A percentile compares a stretch with the other conserved stretches of the same genome.
phyloP scores from a whole-genome alignment of 2,113 vertebrate species.

The Stegastes partitus region DNA sequence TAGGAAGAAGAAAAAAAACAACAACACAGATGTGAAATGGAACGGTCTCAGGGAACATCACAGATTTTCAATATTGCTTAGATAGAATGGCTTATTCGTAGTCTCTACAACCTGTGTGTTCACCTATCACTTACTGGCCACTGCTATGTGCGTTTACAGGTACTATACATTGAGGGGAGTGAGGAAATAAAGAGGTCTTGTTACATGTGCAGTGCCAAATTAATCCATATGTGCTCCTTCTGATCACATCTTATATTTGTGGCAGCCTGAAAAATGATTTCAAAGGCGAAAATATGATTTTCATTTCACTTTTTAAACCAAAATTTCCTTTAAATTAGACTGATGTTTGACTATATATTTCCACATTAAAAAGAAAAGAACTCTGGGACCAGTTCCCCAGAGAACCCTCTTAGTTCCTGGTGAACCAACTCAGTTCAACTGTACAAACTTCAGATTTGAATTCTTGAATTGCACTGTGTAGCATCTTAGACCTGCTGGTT shows the following conservation, averaged over 20 bases:
- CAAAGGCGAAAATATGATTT: slow-evolving; percentile 32
- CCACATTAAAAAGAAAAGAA: slow-evolving; percentile 23
- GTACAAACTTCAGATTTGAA: slow-evolving; percentile 65
- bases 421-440: slow-evolving; percentile 35
- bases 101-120: slow-evolving; percentile 35
- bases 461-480: slow-evolving; percentile 43
- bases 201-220: slow-evolving; percentile 33
- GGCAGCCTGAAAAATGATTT: slow-evolving; percentile 23
- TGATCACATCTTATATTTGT: slow-evolving; percentile 24
- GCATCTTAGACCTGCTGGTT: slow-evolving; percentile 65
- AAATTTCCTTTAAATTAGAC: slow-evolving; percentile 2
- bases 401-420: slow-evolving; percentile 36
- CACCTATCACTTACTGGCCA: slow-evolving; percentile 50
- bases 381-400: slow-evolving; percentile 18
- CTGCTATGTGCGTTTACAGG: slow-evolving; percentile 40
- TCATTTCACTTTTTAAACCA: slow-evolving; percentile 22
- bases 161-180: slow-evolving; percentile 3
- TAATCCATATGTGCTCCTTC: slow-evolving; percentile 55
- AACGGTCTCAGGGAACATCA: slow-evolving; percentile 61
- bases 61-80: slow-evolving; percentile 63
- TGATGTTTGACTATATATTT: slow-evolving; percentile 24
- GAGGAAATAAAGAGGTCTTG: slow-evolving; percentile 43
- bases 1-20: slow-evolving; percentile 29
- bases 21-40: slow-evolving; percentile 54
- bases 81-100: slow-evolving; percentile 50